Base-by-base conservation (phyloP, 2,797 vertebrate genomes). In the Enteromius thamalakanensis region DNA sequence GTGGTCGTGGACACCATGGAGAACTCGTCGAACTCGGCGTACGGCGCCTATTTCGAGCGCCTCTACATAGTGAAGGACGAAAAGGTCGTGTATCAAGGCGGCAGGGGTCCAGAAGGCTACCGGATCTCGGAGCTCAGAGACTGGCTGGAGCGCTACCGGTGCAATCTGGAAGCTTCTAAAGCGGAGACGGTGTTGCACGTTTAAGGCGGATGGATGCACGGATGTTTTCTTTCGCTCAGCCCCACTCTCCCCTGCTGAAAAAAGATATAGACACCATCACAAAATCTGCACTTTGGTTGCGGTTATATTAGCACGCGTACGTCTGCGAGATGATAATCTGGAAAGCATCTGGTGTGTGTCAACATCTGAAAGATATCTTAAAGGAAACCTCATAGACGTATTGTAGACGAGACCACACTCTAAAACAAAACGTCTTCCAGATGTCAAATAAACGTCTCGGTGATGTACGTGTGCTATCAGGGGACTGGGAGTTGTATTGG, bases 31-130 rank as follows among this genome's bases (percentile, higher is more conserved):
- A 99, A 97, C 93, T 95, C 96, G 19, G 97, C 98, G 89, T 99
- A 99, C 76, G 98, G 98, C 40, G 98, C 98, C 58, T 99, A 98
- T 94, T 99, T 99, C 86, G 97, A 99, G 93, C 95, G 98, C 90
- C 97, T 99, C 87, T 99, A 99, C 86, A 91, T 99, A 86, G 91
- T 99, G 87, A 95, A 96, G 92, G 96, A 97, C 45, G 94, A 94
- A 85, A 94, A 91, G 86, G 94, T 99, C 88, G 95, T 97, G 89
- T 99, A 98, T 90, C 97, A 99, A 92, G 98, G 98, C 32, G 97
- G 96, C 86, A 93, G 98, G 21, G 98, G 98, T 60, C 98, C 98
- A 0, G 98, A 99, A 77, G 98, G 97, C 81, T 99, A 99, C 95
- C 96, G 96, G 91, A 97, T 99, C 84, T 96, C 96, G 0, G 98